Base-by-base conservation (phyloP, 1,140 invertebrate genomes). In the Nasonia longicornis region DNA sequence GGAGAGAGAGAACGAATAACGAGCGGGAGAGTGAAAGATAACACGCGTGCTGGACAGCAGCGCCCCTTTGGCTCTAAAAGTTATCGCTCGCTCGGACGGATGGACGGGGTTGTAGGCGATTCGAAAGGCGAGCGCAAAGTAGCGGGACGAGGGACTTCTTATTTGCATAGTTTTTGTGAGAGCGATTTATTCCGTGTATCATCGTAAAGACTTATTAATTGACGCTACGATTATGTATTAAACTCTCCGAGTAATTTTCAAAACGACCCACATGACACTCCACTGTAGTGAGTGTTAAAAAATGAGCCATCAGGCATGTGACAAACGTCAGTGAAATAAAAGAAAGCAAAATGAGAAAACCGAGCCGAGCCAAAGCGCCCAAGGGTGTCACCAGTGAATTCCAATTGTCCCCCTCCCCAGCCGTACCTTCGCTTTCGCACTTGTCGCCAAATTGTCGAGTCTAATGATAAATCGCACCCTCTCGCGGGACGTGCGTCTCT, bases 401-500 rank as follows among this genome's bases (percentile, higher is more conserved):
- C 73, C 82, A 80, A 83, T 82, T 84, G 83, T 83, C 81, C 83
- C 82, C 83, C 81, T 82, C 82, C 83, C 77, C 77, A 1, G 26
- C 80, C 64, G 31, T 70, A 79, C 75, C 77, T 77, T 66, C 82
- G 81, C 83, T 77, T 77, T 83, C 67, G 83, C 84, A 84, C 81
- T 87, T 86, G 89, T 90, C 89, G 87, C 86, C 84, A 90, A 90
- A 90, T 91, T 90, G 89, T 91, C 90, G 88, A 81, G 87, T 85
- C 87, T 90, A 90, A 91, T 91, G 90, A 91, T 91, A 91, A 89
- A 89, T 89, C 89, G 86, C 87, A 86, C 86, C 87, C 86, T 85
- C 86, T 73, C 80, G 31, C 75, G 80, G 87, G 86, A 86, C 71
- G 83, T 76, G 80, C 82, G 64, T 69, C 75, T 26, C 48, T 63